A percentile compares a stretch with the other conserved stretches of the same genome.
phyloP scores from a whole-genome alignment of 2,113 vertebrate species.

The Dicaeum eximium region DNA sequence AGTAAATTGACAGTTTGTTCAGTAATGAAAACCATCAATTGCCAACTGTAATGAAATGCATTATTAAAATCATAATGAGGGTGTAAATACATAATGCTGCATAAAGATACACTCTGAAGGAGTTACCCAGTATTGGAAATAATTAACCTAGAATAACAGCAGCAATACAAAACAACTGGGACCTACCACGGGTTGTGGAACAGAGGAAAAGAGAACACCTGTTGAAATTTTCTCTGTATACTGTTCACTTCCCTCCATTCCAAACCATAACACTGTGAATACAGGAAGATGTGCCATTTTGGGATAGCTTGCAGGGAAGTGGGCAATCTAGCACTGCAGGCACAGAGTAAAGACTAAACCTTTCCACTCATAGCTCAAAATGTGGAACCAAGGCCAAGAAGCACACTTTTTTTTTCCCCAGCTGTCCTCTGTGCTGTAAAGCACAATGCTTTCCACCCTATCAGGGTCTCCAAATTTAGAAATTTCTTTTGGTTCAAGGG shows the following conservation, averaged over 20 bases:
- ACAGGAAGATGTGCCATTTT: neutral
- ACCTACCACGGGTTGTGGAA: neutral
- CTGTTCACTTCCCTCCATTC: neutral
- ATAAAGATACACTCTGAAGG: slow-evolving; percentile 24
- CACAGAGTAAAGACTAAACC: neutral
- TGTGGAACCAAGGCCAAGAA: neutral
- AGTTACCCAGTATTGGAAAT: neutral
- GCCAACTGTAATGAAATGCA: slow-evolving; percentile 54
- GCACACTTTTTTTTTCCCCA: neutral
- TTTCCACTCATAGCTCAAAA: neutral
- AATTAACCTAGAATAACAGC: neutral
- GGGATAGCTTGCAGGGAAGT: neutral
- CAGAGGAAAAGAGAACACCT: neutral
- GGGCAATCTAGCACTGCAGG: neutral
- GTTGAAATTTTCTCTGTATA: neutral
- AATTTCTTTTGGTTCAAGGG: neutral
- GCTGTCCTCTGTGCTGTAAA: neutral
- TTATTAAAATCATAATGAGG: slow-evolving; percentile 56
- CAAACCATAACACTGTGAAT: neutral
- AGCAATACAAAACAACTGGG: neutral
- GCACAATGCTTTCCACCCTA: neutral
- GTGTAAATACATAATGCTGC: slow-evolving; percentile 29
- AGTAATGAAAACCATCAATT: slow-evolving; percentile 57
- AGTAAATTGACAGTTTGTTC: slow-evolving; percentile 48
- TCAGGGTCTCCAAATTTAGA: neutral